Conservation (phyloP, 2,797 vertebrate species). For the Vultur gryphus region DNA sequence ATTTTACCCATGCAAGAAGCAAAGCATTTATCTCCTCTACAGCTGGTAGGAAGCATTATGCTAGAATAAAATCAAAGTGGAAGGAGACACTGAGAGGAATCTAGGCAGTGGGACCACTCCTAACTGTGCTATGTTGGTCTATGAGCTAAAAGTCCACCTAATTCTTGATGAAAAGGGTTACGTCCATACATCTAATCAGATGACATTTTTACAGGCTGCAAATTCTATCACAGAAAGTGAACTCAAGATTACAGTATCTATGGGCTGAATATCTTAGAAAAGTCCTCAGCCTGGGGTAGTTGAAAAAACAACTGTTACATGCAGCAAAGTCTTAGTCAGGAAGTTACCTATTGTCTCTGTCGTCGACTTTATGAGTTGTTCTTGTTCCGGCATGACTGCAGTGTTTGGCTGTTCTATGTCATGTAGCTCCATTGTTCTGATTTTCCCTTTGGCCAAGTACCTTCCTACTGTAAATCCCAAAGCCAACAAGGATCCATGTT, state of each 20-base stretch:
- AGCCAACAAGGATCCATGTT: constrained; percentile 93
- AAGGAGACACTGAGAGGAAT: not conserved
- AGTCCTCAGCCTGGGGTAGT: not conserved
- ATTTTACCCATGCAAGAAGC: not conserved
- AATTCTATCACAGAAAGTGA: not conserved
- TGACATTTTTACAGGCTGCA: not conserved
- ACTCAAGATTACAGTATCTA: not conserved
- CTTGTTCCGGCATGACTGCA: constrained; percentile 77
- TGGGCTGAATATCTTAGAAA: not conserved
- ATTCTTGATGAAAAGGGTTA: not conserved
- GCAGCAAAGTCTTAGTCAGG: not conserved
- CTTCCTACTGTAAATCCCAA: constrained; percentile 94
- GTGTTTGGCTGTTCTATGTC: constrained; percentile 68
- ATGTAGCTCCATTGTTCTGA: constrained; percentile 63
- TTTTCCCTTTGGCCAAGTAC: constrained; percentile 86
- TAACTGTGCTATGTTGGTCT: not conserved
- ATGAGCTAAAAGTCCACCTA: not conserved
- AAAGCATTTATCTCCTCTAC: not conserved
- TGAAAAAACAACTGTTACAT: not conserved
- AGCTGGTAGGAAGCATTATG: not conserved
- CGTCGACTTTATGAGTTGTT: constrained; percentile 85
- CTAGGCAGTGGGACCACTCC: not conserved
- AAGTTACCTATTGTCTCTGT: constrained; percentile 89
- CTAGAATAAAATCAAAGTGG: not conserved
- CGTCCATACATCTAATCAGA: not conserved